These are phyloP conservation scores for Drosophila virilis DNA, from an alignment of 1,140 invertebrate genomes.

Conservation along the genomic window DNA sequence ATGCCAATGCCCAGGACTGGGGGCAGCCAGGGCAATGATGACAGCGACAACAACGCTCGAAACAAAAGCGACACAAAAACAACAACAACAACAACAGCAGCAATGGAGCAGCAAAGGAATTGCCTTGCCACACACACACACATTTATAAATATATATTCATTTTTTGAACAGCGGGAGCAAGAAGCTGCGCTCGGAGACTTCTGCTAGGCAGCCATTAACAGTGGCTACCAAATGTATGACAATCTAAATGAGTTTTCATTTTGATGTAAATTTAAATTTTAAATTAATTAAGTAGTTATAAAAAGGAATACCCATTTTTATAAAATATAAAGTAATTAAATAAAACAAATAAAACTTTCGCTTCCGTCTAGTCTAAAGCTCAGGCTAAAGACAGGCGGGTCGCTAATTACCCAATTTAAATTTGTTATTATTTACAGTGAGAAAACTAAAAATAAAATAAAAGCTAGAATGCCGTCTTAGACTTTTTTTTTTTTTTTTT, in stretches of 20 bases:
- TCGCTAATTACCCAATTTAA: too few species aligned
- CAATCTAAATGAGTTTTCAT: not conserved
- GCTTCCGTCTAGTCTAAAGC: too few species aligned
- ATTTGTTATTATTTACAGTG: too few species aligned
- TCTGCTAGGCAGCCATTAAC: constrained; percentile 42
- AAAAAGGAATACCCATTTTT: too few species aligned
- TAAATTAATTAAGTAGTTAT: too few species aligned
- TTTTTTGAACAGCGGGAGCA: constrained; percentile 58
- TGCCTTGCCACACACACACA: constrained; percentile 35
- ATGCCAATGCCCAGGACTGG: constrained; percentile 53
- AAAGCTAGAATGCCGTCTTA: too few species aligned
- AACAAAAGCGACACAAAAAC: constrained; percentile 77
- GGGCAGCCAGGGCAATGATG: constrained; percentile 72
- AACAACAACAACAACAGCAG: constrained; percentile 57
- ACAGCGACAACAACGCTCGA: constrained; percentile 63
- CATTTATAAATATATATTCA: constrained; percentile 42
- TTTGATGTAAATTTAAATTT: too few species aligned
- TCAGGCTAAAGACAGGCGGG: too few species aligned
- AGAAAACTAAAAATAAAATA: too few species aligned
- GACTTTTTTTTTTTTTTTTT: too few species aligned
- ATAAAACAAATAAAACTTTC: too few species aligned
- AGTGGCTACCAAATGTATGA: constrained; percentile 29
- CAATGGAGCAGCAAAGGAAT: constrained; percentile 48
- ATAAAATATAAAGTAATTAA: too few species aligned
- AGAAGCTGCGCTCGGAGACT: constrained; percentile 45